Evolutionary conservation across 2,888 invertebrate species (phyloP).

Genomic region (Automeris io): DNA sequence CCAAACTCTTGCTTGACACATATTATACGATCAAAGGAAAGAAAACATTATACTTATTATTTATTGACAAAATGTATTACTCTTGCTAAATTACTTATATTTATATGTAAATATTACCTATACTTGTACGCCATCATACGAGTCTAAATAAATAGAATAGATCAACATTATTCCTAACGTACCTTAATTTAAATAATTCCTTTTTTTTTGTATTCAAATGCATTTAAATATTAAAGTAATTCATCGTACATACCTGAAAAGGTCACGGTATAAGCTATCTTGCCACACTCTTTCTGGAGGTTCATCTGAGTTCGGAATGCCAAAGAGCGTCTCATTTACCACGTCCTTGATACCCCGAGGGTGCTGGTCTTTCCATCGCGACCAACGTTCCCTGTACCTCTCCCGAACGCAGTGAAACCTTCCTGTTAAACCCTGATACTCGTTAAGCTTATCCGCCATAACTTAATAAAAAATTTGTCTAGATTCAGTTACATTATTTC

Average conservation of each 20-base stretch:
- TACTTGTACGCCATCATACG: too few species aligned
- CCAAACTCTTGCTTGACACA: too few species aligned
- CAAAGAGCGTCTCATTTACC: constrained; percentile 60
- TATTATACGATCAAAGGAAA: too few species aligned
- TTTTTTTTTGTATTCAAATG: too few species aligned
- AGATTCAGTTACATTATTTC: not conserved
- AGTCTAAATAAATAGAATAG: too few species aligned
- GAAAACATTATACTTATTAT: too few species aligned
- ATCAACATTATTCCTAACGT: too few species aligned
- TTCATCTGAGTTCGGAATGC: constrained; percentile 59
- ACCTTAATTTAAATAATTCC: too few species aligned
- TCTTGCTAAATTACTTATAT: too few species aligned
- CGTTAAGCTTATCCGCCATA: constrained; percentile 87
- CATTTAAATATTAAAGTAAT: constrained; percentile 3
- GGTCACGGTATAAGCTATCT: constrained; percentile 56
- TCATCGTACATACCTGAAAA: constrained; percentile 44
- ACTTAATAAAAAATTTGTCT: constrained; percentile 10
- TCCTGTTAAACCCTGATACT: constrained; percentile 86
- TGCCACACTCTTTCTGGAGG: constrained; percentile 52
- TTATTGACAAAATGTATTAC: too few species aligned
- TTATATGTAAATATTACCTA: too few species aligned
- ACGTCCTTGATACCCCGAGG: constrained; percentile 71
- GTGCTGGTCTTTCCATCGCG: constrained; percentile 78
- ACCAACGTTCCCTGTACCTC: constrained; percentile 78
- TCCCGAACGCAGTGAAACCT: constrained; percentile 83